phyloP scores from a whole-genome alignment of 2,113 vertebrate genomes.

The Cisticola juncidis region DNA sequence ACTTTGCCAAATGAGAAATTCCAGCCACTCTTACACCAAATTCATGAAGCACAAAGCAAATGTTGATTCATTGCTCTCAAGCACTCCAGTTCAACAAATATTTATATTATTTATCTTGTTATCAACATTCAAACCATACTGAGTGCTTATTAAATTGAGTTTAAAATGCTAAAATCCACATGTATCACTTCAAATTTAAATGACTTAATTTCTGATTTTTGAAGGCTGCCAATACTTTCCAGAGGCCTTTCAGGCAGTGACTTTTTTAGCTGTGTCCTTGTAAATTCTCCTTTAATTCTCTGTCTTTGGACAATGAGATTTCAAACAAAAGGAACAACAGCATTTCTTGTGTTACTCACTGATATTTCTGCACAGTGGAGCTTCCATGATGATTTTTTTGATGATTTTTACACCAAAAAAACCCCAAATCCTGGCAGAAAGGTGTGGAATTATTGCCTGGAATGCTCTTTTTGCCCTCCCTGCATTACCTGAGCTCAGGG shows the following conservation, averaged over 20 bases:
- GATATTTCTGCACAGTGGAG: background rate
- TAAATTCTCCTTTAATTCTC: background rate
- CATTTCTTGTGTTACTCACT: background rate
- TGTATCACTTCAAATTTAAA: background rate
- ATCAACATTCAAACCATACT: background rate
- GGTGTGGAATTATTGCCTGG: background rate
- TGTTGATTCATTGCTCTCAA: background rate
- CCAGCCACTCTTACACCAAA: background rate
- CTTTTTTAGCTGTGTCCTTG: background rate
- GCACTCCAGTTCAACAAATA: background rate
- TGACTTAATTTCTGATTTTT: background rate
- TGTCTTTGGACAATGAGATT: background rate
- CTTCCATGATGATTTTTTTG: fast-evolving
- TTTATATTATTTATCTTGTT: background rate
- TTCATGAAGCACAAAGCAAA: background rate
- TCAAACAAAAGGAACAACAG: background rate
- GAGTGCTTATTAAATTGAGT: background rate
- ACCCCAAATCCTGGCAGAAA: background rate
- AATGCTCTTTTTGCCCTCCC: background rate
- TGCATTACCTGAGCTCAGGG: slow-evolving; percentile 67
- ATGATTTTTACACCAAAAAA: background rate
- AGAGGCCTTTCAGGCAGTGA: background rate
- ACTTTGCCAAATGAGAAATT: background rate
- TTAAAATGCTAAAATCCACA: background rate
- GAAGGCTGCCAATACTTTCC: background rate